phyloP scores from a whole-genome alignment of 1,140 invertebrate genomes.

The Acyrthosiphon pisum region DNA sequence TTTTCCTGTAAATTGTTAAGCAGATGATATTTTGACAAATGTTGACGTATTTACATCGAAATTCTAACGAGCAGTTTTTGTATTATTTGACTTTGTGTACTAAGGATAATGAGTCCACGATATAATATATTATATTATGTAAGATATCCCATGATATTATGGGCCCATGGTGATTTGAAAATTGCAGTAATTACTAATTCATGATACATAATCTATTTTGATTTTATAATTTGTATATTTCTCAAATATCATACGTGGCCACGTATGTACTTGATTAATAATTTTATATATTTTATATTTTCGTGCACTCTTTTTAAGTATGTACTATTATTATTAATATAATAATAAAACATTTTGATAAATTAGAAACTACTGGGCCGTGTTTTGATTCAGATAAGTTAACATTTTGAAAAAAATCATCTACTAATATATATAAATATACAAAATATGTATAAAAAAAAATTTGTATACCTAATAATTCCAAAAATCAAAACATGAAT shows the following conservation, averaged over 20 bases:
- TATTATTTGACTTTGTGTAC: background rate
- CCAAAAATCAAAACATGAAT: background rate
- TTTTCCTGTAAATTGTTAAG: background rate
- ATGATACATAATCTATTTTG: background rate
- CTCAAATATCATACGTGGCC: background rate
- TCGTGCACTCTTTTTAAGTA: too few relatives aligned
- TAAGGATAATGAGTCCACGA: background rate
- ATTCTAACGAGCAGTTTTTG: too few relatives aligned
- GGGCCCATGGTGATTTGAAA: background rate
- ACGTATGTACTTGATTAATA: too few relatives aligned
- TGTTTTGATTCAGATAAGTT: background rate
- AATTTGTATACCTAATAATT: background rate
- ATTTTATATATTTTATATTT: too few relatives aligned
- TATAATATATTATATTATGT: background rate
- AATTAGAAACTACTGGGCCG: too few relatives aligned
- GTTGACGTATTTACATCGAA: background rate
- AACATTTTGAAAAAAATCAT: background rate
- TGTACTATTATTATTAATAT: too few relatives aligned
- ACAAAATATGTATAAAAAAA: too few relatives aligned
- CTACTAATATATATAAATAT: too few relatives aligned
- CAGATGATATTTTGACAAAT: background rate
- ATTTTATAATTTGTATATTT: background rate
- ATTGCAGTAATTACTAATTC: background rate
- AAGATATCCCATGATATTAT: too few relatives aligned
- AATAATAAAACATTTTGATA: too few relatives aligned